Percentiles rank a stretch among this genome's conserved stretches.
Evolutionary conservation across 2,888 invertebrate species (phyloP).

Genomic region (Rosalia funebris): DNA sequence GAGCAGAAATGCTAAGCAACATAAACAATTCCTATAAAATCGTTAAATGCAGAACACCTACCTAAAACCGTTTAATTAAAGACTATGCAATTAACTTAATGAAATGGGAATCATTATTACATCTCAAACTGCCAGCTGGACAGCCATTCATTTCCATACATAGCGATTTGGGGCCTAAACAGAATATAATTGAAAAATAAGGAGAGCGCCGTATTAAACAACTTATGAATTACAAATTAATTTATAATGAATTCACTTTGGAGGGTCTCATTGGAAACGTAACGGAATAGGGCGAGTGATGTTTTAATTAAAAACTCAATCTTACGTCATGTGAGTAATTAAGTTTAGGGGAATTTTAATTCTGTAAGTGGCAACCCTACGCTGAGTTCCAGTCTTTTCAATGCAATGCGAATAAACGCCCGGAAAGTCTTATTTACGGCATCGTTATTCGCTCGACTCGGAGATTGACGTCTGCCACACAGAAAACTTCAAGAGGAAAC

Average conservation of each 20-base stretch:
- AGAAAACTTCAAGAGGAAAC: not conserved
- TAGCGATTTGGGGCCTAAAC: not conserved
- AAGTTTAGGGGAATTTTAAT: slow-evolving; percentile 48
- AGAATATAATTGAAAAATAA: not conserved
- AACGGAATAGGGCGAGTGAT: slow-evolving; percentile 38
- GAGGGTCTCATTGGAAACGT: slow-evolving; percentile 29
- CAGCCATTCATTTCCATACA: not conserved
- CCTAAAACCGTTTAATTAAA: too few relatives aligned
- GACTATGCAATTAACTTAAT: too few relatives aligned
- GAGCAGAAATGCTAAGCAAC: too few relatives aligned
- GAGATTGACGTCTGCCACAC: slow-evolving; percentile 12
- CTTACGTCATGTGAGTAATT: slow-evolving; percentile 50
- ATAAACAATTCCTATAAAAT: too few relatives aligned
- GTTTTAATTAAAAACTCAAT: slow-evolving; percentile 52
- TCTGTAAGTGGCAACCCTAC: slow-evolving; percentile 35
- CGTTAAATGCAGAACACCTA: too few relatives aligned
- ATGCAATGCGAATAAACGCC: slow-evolving; percentile 21
- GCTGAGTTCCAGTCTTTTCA: slow-evolving; percentile 17
- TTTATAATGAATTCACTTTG: slow-evolving; percentile 25
- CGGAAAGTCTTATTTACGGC: slow-evolving; percentile 36
- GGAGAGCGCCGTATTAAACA: not conserved
- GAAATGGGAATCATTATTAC: too few relatives aligned
- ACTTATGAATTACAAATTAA: slow-evolving; percentile 29
- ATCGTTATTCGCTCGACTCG: slow-evolving; percentile 40
- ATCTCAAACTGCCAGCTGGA: too few relatives aligned